Evolutionary conservation across 1,140 invertebrate species (phyloP).

Genomic region (Drosophila eugracilis): DNA sequence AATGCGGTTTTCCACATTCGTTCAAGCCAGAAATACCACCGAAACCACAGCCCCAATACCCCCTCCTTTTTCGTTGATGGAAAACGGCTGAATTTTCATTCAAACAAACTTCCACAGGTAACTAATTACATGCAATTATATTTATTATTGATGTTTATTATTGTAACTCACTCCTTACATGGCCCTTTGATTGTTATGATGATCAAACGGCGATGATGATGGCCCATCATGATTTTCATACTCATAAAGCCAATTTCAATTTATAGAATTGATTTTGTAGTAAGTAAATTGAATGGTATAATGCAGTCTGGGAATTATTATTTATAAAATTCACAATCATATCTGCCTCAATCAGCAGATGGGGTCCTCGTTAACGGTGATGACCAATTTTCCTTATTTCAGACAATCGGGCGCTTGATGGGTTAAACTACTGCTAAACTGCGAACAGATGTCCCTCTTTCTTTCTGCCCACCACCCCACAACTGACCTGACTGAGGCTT

Average conservation of each 20-base stretch:
- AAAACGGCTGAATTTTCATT: conserved; percentile 41
- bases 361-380: background rate
- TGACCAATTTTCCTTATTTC: conserved; percentile 24
- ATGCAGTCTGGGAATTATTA: conserved; percentile 48
- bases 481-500: conserved; percentile 30
- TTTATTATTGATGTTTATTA: conserved; percentile 82
- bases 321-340: conserved; percentile 54
- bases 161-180: conserved; percentile 44
- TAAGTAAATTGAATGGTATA: conserved; percentile 80
- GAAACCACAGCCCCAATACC: conserved; percentile 32
- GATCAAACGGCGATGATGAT: conserved; percentile 33
- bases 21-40: conserved; percentile 12
- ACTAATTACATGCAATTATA: conserved; percentile 81
- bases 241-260: conserved; percentile 44
- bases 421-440: conserved; percentile 42
- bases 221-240: conserved; percentile 62
- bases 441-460: conserved; percentile 31
- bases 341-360: conserved; percentile 47
- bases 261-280: conserved; percentile 77
- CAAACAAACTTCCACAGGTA: conserved; percentile 58
- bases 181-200: conserved; percentile 25
- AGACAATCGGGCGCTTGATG: conserved; percentile 27
- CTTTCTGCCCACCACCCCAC: background rate
- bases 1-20: conserved; percentile 63
- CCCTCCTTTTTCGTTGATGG: conserved; percentile 6